A percentile compares a stretch with the other conserved stretches of the same genome.
Conservation (phyloP, 1,140 invertebrate genomes). For the Heliothis subflexa region DNA sequence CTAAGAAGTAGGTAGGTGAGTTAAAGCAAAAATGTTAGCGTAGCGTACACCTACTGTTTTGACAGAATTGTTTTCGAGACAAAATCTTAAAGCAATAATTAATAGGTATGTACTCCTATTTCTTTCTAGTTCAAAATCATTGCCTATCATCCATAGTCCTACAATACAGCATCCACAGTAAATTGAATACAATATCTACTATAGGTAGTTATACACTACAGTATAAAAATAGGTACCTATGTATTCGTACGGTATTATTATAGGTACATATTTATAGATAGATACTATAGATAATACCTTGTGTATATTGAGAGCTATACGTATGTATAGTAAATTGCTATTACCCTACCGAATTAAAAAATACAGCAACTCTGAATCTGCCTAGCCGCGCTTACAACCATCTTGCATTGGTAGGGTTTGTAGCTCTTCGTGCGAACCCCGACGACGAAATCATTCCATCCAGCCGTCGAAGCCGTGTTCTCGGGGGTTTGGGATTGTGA, state of each 20-base stretch:
- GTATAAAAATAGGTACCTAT: slow-evolving; percentile 50
- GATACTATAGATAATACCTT: slow-evolving; percentile 54
- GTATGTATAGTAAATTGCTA: slow-evolving; percentile 75
- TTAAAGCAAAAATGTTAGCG: no score
- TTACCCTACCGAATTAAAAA: slow-evolving; percentile 71
- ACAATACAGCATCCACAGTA: slow-evolving; percentile 4
- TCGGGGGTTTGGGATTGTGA: slow-evolving; percentile 84
- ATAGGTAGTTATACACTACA: slow-evolving; percentile 35
- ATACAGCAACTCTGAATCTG: slow-evolving; percentile 49
- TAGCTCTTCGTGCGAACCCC: slow-evolving; percentile 84
- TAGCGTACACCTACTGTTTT: no score
- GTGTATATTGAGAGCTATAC: slow-evolving; percentile 52
- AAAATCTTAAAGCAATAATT: neutral
- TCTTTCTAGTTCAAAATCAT: neutral
- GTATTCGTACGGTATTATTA: slow-evolving; percentile 72
- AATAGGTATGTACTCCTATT: neutral
- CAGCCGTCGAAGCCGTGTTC: slow-evolving; percentile 85
- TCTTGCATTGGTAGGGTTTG: slow-evolving; percentile 67
- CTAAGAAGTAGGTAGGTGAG: no score
- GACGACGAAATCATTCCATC: slow-evolving; percentile 86
- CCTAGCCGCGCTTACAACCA: slow-evolving; percentile 52
- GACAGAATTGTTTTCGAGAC: no score
- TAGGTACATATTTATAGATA: slow-evolving; percentile 62
- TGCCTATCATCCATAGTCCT: neutral
- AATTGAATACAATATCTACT: slow-evolving; percentile 5